Base-by-base conservation (phyloP, 2,797 vertebrate species). In the Chaunax sp. region DNA sequence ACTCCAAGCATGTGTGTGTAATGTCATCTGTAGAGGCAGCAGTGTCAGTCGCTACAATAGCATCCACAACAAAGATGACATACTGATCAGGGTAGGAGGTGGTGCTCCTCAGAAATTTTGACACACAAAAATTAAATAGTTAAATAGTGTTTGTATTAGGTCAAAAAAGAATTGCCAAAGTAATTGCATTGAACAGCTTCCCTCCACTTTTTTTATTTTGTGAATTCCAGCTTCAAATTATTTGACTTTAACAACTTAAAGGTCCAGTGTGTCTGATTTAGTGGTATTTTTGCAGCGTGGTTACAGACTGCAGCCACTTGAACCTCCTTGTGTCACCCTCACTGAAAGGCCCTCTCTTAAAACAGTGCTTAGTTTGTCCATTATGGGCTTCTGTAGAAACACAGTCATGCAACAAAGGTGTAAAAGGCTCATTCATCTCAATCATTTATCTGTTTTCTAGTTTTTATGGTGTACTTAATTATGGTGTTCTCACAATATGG, bases 1-100 rank as follows among this genome's bases (percentile, higher is more conserved):
- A 60, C 25, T 20, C 61, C 44, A 20, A 30, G n/a, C 56, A 43
- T 10, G 14, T 49, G 43, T 49, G 43, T 59, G 44, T 60, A 45
- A 25, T 56, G 45, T 19, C 12, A 10, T 28, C 56, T 77, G 45
- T 72, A 9, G 46, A 67, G 22, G 59, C 50, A 14, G 47, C 28
- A 50, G 22, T 8, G 25, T 49, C 63, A 41, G 37, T 22, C 5
- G 13, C 25, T 64, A 45, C 28, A 44, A 52, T 40, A 3, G 0
- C 14, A 46, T 41, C 37, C 20, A 7, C 52, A 45, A 38, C 20
- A 15, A 30, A 45, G 30, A 54, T 8, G 0, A 15, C 6, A 33
- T 18, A 63, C 19, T 28, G 23, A 45, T 52, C 2, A 49, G 2
- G 2, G 16, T 10, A 3, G 22, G 37, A 15, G 51, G 16, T 13